Percentiles rank a stretch among this genome's conserved stretches.
Evolutionary conservation across 2,113 vertebrate genomes (phyloP).

Genomic region (Tamias sibiricus): DNA sequence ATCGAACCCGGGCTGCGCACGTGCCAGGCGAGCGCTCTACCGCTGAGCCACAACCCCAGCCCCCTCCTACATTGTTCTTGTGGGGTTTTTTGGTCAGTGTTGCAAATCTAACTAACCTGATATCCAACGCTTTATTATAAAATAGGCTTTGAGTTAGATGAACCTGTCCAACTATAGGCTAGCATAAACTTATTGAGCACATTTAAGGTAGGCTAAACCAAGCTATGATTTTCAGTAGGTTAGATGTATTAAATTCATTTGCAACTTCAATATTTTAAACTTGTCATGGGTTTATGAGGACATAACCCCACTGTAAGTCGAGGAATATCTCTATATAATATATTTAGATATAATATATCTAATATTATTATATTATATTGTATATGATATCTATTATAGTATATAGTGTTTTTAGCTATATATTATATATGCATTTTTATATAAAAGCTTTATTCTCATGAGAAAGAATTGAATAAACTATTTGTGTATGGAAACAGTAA

Average conservation of each 20-base stretch:
- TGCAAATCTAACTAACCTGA: too few relatives aligned
- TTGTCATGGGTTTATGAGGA: not conserved
- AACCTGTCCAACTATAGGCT: not conserved
- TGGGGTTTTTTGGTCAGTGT: too few relatives aligned
- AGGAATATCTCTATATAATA: not conserved
- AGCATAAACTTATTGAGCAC: not conserved
- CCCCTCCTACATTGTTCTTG: too few relatives aligned
- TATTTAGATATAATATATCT: not conserved
- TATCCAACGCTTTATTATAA: not conserved
- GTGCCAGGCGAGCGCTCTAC: too few relatives aligned
- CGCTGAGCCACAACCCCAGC: too few relatives aligned
- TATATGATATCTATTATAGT: not conserved
- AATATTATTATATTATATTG: not conserved
- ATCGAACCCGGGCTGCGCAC: too few relatives aligned
- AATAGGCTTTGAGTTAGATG: not conserved
- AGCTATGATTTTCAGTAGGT: not conserved
- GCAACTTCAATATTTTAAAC: not conserved
- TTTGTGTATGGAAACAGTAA: not conserved
- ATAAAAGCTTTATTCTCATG: not conserved
- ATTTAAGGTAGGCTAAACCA: not conserved
- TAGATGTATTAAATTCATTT: not conserved
- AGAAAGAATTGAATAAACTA: not conserved
- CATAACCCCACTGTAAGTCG: not conserved
- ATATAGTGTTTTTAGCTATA: too few relatives aligned
- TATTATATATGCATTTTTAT: too few relatives aligned